phyloP scores from a whole-genome alignment of 2,888 invertebrate genomes.

The Lumbricus terrestris region DNA sequence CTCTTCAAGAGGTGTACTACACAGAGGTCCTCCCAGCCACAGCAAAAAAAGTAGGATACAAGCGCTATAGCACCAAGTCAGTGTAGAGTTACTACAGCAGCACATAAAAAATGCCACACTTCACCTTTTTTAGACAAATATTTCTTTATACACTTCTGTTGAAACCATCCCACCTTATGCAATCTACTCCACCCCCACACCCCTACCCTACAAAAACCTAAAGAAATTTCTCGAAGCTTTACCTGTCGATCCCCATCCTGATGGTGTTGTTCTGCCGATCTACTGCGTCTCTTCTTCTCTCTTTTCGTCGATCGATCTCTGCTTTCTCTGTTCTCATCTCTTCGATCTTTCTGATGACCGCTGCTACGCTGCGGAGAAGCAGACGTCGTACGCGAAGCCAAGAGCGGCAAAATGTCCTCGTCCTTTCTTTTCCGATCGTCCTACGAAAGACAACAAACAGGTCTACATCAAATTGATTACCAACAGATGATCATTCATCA shows the following conservation, averaged over 20 bases:
- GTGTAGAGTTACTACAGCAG: background rate
- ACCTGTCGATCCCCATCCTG: background rate
- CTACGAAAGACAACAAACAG: background rate
- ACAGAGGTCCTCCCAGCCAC: too few species aligned
- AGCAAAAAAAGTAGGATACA: too few species aligned
- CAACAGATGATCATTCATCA: too few species aligned
- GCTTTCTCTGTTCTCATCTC: background rate
- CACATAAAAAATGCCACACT: background rate
- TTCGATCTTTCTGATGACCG: background rate
- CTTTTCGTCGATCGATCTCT: background rate
- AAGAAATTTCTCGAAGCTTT: background rate
- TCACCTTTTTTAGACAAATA: background rate
- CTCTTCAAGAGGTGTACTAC: too few species aligned
- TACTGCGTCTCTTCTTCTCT: background rate
- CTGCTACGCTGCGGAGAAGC: background rate
- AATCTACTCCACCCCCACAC: background rate
- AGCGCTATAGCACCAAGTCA: background rate
- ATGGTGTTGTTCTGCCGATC: slow-evolving; percentile 6
- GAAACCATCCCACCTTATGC: background rate
- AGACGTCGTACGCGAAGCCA: background rate
- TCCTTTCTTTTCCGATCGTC: background rate
- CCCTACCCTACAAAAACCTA: background rate
- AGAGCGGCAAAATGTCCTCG: slow-evolving; percentile 10
- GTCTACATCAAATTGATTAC: too few species aligned
- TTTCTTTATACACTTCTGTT: too few species aligned